Conservation (phyloP, 2,888 invertebrate species). For the Tridacna crocea region DNA sequence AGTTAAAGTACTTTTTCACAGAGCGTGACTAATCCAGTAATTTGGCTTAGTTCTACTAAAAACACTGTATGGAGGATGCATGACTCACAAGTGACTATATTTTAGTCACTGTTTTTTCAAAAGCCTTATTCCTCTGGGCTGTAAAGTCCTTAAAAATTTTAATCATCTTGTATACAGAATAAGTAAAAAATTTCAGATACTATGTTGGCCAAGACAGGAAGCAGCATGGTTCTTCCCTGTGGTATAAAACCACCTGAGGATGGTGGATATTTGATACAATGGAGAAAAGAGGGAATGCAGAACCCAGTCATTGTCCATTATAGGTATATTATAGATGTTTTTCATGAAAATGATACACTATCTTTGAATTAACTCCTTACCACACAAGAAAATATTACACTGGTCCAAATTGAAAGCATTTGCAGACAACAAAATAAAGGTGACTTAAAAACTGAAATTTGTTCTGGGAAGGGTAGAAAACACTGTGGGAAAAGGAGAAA, state of each 20-base stretch:
- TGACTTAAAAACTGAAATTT: no score
- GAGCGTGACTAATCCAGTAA: no score
- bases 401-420: no score
- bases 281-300: constrained; percentile 3
- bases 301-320: constrained; percentile 11
- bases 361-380: not conserved
- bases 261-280: constrained; percentile 11
- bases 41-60: no score
- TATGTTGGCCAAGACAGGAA: not conserved
- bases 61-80: no score
- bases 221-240: not conserved
- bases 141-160: not conserved
- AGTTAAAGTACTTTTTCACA: no score
- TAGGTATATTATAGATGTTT: not conserved
- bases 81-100: no score
- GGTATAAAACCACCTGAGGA: not conserved
- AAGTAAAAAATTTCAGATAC: not conserved
- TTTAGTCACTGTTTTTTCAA: not conserved
- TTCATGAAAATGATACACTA: not conserved
- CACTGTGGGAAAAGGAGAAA: no score
- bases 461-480: no score
- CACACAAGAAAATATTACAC: not conserved
- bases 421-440: no score
- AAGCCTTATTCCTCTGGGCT: not conserved
- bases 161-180: not conserved